Evolutionary conservation across 2,797 vertebrate species (phyloP).

Genomic region (Perodicticus potto): DNA sequence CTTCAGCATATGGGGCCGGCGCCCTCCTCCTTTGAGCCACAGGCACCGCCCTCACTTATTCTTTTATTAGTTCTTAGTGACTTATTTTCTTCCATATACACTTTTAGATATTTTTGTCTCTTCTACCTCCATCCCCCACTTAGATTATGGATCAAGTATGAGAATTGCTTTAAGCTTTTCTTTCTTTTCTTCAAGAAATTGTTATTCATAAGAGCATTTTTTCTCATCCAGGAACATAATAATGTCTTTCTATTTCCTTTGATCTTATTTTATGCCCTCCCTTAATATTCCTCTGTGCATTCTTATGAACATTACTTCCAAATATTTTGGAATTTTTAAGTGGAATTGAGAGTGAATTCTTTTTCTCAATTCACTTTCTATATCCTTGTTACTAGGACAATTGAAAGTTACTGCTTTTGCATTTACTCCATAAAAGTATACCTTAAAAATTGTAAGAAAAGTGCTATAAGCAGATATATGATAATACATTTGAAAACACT

Average conservation of each 20-base stretch:
- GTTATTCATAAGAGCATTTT: not conserved
- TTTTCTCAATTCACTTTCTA: slow-evolving; percentile 18
- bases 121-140: not conserved
- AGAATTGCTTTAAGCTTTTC: not conserved
- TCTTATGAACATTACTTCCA: not conserved
- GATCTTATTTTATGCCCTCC: not conserved
- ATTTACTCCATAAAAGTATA: slow-evolving; percentile 6
- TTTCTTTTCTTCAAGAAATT: not conserved
- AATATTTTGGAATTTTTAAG: slow-evolving; percentile 30
- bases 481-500: slow-evolving; percentile 44
- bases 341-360: not conserved
- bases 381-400: not conserved
- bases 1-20: too few relatives aligned
- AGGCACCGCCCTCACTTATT: not conserved
- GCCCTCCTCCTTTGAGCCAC: too few relatives aligned
- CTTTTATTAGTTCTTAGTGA: not conserved
- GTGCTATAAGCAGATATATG: not conserved
- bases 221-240: not conserved
- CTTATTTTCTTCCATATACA: not conserved
- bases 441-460: slow-evolving; percentile 33
- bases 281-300: slow-evolving; percentile 19
- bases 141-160: not conserved
- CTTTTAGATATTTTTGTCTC: not conserved
- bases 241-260: slow-evolving; percentile 14
- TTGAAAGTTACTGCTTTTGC: not conserved